A percentile compares a stretch with the other conserved stretches of the same genome.
These are phyloP conservation scores for Eubasilissa splendida DNA, from an alignment of 2,888 invertebrate species.

Conservation along the genomic window DNA sequence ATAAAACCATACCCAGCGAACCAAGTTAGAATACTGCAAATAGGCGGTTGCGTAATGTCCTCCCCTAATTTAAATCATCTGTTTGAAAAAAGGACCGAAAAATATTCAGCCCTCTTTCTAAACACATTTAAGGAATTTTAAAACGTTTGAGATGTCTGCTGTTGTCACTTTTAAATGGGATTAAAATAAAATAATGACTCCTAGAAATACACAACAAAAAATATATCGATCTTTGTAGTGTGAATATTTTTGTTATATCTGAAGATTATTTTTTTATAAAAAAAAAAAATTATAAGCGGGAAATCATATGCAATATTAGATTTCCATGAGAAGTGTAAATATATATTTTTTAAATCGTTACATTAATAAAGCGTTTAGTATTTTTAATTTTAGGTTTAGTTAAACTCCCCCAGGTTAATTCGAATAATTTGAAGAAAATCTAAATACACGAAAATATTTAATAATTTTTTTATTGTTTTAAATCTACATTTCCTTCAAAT, in stretches of 20 bases:
- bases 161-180: conserved; percentile 9
- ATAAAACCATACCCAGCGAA: conserved; percentile 42
- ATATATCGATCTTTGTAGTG: background rate
- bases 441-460: no score
- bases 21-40: conserved; percentile 49
- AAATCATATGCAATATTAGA: no score
- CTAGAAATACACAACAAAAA: no score
- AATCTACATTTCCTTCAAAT: no score
- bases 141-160: conserved; percentile 20
- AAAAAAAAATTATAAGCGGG: background rate
- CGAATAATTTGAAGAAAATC: no score
- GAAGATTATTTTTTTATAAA: background rate
- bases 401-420: no score
- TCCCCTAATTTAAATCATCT: conserved; percentile 54
- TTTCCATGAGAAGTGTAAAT: no score
- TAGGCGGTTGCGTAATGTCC: conserved; percentile 49
- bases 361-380: no score
- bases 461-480: no score
- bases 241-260: background rate
- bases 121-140: conserved; percentile 3
- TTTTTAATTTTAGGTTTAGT: no score
- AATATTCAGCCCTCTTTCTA: conserved; percentile 18
- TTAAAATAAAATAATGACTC: no score
- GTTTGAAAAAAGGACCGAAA: conserved; percentile 45
- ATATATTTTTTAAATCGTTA: no score